Evolutionary conservation across 2,797 vertebrate species (phyloP).

Genomic region (Eulemur coronatus): DNA sequence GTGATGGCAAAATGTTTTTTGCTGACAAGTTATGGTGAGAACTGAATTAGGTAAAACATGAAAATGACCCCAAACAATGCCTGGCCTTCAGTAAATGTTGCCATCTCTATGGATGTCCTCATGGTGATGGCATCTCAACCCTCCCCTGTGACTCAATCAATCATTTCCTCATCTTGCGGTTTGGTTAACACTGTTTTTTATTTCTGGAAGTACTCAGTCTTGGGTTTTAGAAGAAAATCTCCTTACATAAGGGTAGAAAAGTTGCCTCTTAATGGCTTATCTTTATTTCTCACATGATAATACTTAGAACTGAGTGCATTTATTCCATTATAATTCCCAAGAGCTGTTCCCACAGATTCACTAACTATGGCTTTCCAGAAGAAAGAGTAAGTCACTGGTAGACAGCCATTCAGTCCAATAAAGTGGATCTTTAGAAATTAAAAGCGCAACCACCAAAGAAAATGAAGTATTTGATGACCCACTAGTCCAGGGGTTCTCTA

Average conservation of each 20-base stretch:
- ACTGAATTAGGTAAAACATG: not conserved
- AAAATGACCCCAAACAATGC: not conserved
- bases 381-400: not conserved
- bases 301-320: not conserved
- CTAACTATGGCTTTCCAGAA: not conserved
- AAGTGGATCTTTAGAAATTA: not conserved
- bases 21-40: not conserved
- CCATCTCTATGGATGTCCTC: not conserved
- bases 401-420: not conserved
- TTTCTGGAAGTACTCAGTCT: not conserved
- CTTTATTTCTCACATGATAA: not conserved
- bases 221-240: not conserved
- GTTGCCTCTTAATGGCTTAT: not conserved
- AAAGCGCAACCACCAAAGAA: not conserved
- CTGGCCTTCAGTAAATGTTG: not conserved
- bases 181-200: not conserved
- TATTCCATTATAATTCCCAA: not conserved
- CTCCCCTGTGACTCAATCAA: not conserved
- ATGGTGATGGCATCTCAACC: not conserved
- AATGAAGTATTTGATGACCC: not conserved
- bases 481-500: not conserved
- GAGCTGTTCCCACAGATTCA: not conserved
- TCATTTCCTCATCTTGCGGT: not conserved
- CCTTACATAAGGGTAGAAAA: not conserved
- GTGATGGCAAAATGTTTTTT: not conserved